A percentile compares a stretch with the other conserved stretches of the same genome.
These are phyloP conservation scores for Gymnorhina tibicen DNA, from an alignment of 2,113 vertebrate genomes.

Conservation along the genomic window DNA sequence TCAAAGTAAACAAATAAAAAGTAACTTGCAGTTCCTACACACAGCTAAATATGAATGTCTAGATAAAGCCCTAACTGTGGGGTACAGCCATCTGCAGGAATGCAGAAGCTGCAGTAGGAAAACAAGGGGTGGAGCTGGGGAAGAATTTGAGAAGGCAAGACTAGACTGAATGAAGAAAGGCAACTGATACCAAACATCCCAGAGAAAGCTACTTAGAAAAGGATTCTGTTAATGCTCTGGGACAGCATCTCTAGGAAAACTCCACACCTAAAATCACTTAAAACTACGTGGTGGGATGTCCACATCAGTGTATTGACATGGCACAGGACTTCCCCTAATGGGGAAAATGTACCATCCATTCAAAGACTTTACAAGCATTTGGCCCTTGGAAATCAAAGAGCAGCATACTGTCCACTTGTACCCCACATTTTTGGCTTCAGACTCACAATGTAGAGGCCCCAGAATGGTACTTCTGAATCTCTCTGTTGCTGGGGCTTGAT, in stretches of 20 bases:
- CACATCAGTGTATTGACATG: background rate
- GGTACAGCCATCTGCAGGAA: background rate
- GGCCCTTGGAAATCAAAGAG: background rate
- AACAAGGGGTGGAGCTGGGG: background rate
- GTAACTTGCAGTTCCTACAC: conserved; percentile 24
- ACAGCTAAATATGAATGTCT: background rate
- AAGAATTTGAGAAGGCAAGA: background rate
- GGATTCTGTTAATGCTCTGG: background rate
- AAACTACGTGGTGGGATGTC: background rate
- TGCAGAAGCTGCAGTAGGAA: background rate
- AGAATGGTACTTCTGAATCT: background rate
- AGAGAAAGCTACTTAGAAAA: background rate
- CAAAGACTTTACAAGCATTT: background rate
- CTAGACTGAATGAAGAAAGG: background rate
- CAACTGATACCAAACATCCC: background rate
- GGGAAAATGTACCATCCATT: background rate
- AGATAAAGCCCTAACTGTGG: background rate
- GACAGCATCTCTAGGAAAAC: background rate
- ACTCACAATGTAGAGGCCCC: background rate
- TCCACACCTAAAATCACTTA: background rate
- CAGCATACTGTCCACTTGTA: background rate
- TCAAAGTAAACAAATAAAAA: conserved; percentile 42
- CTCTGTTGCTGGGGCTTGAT: background rate
- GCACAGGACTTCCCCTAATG: background rate
- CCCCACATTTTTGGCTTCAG: background rate